Base-by-base conservation (phyloP, 1,140 invertebrate genomes). In the Lordiphosa collinella region DNA sequence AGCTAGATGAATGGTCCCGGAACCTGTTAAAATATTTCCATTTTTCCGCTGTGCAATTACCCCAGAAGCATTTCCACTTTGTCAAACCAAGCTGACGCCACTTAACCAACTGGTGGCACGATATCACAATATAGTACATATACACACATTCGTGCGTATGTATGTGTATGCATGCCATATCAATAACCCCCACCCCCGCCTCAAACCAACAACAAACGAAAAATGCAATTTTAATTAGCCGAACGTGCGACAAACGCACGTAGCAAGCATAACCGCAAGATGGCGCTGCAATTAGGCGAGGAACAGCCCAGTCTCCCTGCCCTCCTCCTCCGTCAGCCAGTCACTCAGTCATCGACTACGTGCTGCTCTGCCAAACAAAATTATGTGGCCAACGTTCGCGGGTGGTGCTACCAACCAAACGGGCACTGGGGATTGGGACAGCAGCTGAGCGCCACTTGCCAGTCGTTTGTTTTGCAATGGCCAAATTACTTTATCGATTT, bases 401-500 rank as follows among this genome's bases (percentile, higher is more conserved):
- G 36, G 51, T 46, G 29, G 38, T 43, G 63, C 13, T 10, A 41
- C 12, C 31, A 13, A 38, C 14, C 41, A 13, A 29, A 7, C 22
- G 35, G 9, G 36, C 13, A 52, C 18, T 53, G 34, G 1, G 25
- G 13, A 9, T n/a, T 16, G 11, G 16, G 9, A 7, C 3, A 9
- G 31, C 14, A 11, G 11, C 12, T 18, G 25, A 44, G 40, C 22
- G 9, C 13, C 44, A 14, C 44, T 51, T 43, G 50, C 34, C 35
- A 49, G 66, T 70, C 66, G 69, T 44, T 59, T 73, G 75, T 68
- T 40, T 58, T 73, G 66, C 66, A 55, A 67, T 82, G 78, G 54
- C 67, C 78, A 84, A 84, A 84, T 84, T 84, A 84, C 78, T 84
- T 84, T 84, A 84, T 84, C 78, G 78, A 84, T 84, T 84, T 78